A percentile compares a stretch with the other conserved stretches of the same genome.
Conservation (phyloP, 2,888 invertebrate species). For the Lamellibrachia satsuma region DNA sequence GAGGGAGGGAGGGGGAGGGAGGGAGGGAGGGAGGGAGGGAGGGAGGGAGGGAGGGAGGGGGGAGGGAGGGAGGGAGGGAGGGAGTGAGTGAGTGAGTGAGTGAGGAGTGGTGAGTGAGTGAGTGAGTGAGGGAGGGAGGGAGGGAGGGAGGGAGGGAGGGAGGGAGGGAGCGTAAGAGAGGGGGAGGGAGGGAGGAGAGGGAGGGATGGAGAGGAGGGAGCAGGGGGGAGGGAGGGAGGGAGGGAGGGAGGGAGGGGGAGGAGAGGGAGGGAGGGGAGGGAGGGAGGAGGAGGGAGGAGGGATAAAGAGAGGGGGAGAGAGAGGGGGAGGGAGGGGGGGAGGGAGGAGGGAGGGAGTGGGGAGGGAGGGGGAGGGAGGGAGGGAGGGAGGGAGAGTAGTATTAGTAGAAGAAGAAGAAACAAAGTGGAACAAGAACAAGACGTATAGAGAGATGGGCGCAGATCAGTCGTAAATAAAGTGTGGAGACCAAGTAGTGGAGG, state of each 20-base stretch:
- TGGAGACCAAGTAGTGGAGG: no score
- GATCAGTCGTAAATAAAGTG: no score
- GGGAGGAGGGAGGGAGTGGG: background rate
- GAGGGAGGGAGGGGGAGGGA: background rate
- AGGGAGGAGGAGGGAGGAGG: no score
- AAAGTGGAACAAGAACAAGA: no score
- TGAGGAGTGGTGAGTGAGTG: background rate
- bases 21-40: background rate
- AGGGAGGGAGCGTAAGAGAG: background rate
- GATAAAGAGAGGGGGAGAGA: no score
- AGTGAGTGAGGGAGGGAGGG: background rate
- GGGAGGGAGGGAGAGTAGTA: background rate
- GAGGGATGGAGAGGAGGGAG: background rate
- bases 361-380: background rate
- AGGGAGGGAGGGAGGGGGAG: background rate
- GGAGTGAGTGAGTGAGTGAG: background rate
- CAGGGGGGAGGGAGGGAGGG: background rate
- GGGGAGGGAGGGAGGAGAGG: background rate
- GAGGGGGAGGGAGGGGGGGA: background rate
- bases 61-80: background rate
- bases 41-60: background rate
- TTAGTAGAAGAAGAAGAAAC: no score
- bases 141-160: background rate
- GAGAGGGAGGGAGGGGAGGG: no score
- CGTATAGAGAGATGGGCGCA: no score